These are phyloP conservation scores for Brachypodius melanocephalos DNA, from an alignment of 2,113 vertebrate genomes.

Conservation along the genomic window DNA sequence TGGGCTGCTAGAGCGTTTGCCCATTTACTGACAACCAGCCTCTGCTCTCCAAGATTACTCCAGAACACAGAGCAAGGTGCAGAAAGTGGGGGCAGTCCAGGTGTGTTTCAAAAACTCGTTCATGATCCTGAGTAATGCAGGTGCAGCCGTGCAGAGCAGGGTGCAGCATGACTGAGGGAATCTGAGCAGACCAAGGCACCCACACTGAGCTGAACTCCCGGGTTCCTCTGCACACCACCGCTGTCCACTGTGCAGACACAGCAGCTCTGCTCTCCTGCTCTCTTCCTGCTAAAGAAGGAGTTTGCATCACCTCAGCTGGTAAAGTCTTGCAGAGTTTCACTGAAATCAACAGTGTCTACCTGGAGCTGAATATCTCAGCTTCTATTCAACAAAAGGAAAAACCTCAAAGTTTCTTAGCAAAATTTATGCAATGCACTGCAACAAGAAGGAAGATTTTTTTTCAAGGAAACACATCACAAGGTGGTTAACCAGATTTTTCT, in stretches of 20 bases:
- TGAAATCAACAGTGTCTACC: neutral
- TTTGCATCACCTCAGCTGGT: neutral
- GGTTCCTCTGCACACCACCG: accelerated
- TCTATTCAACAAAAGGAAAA: neutral
- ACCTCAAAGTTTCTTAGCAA: neutral
- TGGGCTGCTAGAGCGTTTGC: neutral
- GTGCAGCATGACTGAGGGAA: neutral
- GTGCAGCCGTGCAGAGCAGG: no score
- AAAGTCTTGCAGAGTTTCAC: neutral
- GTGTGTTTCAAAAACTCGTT: neutral
- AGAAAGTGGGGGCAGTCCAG: neutral
- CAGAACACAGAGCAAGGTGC: neutral
- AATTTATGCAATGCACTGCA: neutral
- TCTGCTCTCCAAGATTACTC: neutral
- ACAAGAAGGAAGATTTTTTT: neutral
- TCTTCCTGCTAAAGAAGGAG: neutral
- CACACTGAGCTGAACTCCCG: accelerated
- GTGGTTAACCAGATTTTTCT: neutral
- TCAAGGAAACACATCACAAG: neutral
- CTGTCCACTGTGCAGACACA: neutral
- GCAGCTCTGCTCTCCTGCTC: neutral
- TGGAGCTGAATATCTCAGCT: neutral
- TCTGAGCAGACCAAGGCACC: neutral
- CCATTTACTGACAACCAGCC: neutral
- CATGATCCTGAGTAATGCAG: neutral